Evolutionary conservation across 37 sponge, comb jelly and placozoan species (phyloP).

Genomic region (Dysidea cf. avara): DNA sequence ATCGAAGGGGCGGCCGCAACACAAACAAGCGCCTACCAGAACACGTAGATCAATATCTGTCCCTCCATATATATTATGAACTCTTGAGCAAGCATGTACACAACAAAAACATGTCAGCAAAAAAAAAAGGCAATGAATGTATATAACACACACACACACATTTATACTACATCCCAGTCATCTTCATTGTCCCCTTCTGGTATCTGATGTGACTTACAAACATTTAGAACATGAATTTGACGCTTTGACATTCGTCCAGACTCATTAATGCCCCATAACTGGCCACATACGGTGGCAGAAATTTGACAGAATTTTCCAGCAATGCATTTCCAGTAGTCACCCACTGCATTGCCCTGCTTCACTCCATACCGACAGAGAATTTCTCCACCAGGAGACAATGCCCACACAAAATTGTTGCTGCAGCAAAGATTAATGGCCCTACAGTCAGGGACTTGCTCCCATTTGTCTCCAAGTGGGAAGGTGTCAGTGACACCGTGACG

Average conservation of each 20-base stretch:
- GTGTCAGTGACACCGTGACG: constrained; percentile 67
- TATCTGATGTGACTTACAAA: too few relatives aligned
- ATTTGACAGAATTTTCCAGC: constrained; percentile 71
- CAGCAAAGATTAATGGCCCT: constrained; percentile 52
- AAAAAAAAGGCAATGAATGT: too few relatives aligned
- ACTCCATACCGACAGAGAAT: constrained; percentile 78
- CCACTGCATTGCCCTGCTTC: constrained; percentile 57
- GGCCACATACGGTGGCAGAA: constrained; percentile 56
- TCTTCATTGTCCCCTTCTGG: too few relatives aligned
- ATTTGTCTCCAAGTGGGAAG: constrained; percentile 77
- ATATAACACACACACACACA: too few relatives aligned
- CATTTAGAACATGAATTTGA: too few relatives aligned
- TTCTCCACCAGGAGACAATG: constrained; percentile 54
- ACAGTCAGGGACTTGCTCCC: constrained; percentile 73
- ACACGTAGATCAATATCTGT: too few relatives aligned
- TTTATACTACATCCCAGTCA: too few relatives aligned
- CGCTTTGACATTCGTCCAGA: constrained; percentile 55
- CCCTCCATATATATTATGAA: too few relatives aligned
- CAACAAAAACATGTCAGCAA: too few relatives aligned
- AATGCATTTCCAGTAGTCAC: constrained; percentile 78
- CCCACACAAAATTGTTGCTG: constrained; percentile 54
- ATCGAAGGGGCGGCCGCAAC: too few relatives aligned
- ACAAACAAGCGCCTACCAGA: too few relatives aligned
- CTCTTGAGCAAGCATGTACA: too few relatives aligned
- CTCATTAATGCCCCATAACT: constrained; percentile 63